Conservation (phyloP, 2,113 vertebrate species). For the Myanophis thanlyinensis region DNA sequence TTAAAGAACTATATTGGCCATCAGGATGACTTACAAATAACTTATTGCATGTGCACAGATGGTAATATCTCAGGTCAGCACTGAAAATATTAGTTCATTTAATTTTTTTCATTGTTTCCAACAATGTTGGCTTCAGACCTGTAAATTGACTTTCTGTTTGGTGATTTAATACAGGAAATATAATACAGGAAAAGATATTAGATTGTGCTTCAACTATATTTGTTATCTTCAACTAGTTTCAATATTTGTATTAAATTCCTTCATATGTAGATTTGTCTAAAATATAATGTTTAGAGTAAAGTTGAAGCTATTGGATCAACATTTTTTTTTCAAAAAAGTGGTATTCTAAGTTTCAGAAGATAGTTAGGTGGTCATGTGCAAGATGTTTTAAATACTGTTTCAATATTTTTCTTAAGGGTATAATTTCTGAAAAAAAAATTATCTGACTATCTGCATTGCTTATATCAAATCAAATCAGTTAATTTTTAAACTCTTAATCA, state of each 20-base stretch:
- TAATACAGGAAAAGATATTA: background rate
- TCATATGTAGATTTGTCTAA: background rate
- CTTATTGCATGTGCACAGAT: background rate
- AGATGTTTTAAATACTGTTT: background rate
- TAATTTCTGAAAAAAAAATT: background rate
- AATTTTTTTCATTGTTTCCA: background rate
- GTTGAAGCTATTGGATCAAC: background rate
- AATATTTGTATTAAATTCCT: background rate
- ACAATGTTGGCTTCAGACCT: background rate
- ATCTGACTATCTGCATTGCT: background rate
- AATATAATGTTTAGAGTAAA: background rate
- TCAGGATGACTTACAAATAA: background rate
- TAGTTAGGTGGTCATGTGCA: background rate
- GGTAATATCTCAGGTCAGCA: background rate
- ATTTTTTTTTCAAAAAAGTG: background rate
- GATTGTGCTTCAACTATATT: background rate
- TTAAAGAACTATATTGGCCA: background rate
- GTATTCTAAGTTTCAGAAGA: background rate
- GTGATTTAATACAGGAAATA: background rate
- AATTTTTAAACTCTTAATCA: background rate
- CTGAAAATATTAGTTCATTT: background rate
- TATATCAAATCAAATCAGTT: background rate
- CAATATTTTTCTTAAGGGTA: background rate
- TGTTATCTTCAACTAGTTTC: background rate
- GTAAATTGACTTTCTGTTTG: background rate